Conservation (phyloP, 1,140 invertebrate species). For the Drosophila obscura region DNA sequence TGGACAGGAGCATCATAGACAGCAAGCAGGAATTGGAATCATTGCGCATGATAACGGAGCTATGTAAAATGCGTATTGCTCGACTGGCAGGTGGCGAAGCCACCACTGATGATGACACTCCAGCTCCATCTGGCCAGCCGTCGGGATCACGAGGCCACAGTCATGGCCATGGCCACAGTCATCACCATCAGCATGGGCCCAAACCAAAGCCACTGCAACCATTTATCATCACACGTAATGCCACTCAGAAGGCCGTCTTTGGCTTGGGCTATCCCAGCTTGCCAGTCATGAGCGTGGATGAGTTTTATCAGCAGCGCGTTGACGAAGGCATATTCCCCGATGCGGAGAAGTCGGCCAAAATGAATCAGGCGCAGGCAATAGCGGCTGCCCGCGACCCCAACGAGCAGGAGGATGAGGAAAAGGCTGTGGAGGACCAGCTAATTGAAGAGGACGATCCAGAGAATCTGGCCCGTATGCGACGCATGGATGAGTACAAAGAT, state of each 20-base stretch:
- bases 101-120: slow-evolving; percentile 13
- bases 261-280: slow-evolving; percentile 97
- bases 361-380: slow-evolving; percentile 74
- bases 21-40: slow-evolving; percentile 91
- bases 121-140: neutral
- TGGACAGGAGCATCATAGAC: slow-evolving; percentile 90
- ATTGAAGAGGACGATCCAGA: slow-evolving; percentile 91
- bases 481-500: slow-evolving; percentile 97
- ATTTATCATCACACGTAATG: slow-evolving; percentile 96
- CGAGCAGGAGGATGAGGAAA: slow-evolving; percentile 87
- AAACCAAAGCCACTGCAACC: slow-evolving; percentile 89
- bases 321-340: slow-evolving; percentile 89
- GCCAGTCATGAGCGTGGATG: slow-evolving; percentile 95
- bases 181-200: slow-evolving; percentile 44
- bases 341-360: slow-evolving; percentile 73
- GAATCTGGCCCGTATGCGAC: slow-evolving; percentile 87
- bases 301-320: slow-evolving; percentile 96
- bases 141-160: neutral
- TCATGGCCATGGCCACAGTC: slow-evolving; percentile 10
- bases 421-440: slow-evolving; percentile 86
- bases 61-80: slow-evolving; percentile 87
- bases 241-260: slow-evolving; percentile 95
- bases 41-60: slow-evolving; percentile 89
- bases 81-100: slow-evolving; percentile 35
- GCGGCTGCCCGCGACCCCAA: slow-evolving; percentile 85